Evolutionary conservation across 2,113 vertebrate genomes (phyloP).

Genomic region (Erythrocercus mccallii): DNA sequence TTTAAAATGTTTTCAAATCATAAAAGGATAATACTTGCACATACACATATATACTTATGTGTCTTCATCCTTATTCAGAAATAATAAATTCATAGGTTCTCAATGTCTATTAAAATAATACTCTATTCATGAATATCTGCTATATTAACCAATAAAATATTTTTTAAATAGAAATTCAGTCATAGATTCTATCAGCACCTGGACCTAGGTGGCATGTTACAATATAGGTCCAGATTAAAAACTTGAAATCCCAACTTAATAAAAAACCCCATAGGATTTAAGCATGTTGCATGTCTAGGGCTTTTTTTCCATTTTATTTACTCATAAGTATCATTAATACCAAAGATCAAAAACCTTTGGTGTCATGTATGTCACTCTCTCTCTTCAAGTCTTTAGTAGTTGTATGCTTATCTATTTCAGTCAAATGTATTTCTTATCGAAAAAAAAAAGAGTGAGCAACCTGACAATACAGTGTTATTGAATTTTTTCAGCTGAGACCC

Average conservation of each 20-base stretch:
- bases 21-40: background rate
- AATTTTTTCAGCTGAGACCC: slow-evolving; percentile 98
- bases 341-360: slow-evolving; percentile 81
- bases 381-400: slow-evolving; percentile 89
- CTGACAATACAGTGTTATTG: slow-evolving; percentile 98
- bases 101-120: background rate
- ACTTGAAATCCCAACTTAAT: slow-evolving; percentile 30
- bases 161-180: background rate
- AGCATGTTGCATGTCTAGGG: slow-evolving; percentile 63
- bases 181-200: background rate
- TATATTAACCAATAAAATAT: background rate
- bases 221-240: slow-evolving; percentile 49
- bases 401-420: slow-evolving; percentile 94
- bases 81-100: background rate
- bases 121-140: background rate
- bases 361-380: slow-evolving; percentile 76
- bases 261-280: slow-evolving; percentile 22
- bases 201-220: background rate
- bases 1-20: background rate
- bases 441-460: slow-evolving; percentile 77
- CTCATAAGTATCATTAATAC: slow-evolving; percentile 90
- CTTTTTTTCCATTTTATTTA: slow-evolving; percentile 78
- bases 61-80: slow-evolving; percentile 1
- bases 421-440: slow-evolving; percentile 99
- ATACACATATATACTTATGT: background rate